These are phyloP conservation scores for Parasteatoda tepidariorum DNA, from an alignment of 1,140 invertebrate species.

Conservation along the genomic window DNA sequence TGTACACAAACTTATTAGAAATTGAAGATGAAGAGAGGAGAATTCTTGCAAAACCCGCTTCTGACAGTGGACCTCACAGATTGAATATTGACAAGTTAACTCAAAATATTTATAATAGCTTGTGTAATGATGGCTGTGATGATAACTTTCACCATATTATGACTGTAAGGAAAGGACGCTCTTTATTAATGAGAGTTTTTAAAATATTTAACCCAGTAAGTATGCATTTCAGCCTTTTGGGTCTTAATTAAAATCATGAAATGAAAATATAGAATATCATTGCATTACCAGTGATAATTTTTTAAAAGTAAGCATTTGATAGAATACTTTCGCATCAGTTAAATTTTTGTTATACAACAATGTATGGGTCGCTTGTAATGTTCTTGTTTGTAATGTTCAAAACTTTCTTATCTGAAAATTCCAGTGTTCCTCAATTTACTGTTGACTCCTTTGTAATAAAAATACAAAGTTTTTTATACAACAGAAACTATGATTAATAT, in stretches of 20 bases:
- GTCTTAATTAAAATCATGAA: neutral
- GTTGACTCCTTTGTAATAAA: too few relatives aligned
- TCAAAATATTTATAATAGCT: slow-evolving; percentile 59
- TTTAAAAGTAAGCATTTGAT: too few relatives aligned
- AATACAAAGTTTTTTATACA: too few relatives aligned
- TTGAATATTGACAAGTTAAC: slow-evolving; percentile 49
- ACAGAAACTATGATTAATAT: too few relatives aligned
- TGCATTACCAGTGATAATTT: too few relatives aligned
- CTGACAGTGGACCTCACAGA: slow-evolving; percentile 51
- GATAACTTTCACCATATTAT: slow-evolving; percentile 49
- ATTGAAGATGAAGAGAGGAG: slow-evolving; percentile 71
- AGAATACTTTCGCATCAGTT: too few relatives aligned
- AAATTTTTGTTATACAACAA: too few relatives aligned
- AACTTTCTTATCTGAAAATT: too few relatives aligned
- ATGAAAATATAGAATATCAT: neutral
- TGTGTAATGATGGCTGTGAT: slow-evolving; percentile 34
- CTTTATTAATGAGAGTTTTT: slow-evolving; percentile 52
- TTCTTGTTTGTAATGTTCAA: too few relatives aligned
- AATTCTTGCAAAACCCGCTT: slow-evolving; percentile 62
- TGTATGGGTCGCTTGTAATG: too few relatives aligned
- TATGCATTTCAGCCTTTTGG: neutral
- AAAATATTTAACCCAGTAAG: slow-evolving; percentile 44
- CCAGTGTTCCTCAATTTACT: too few relatives aligned
- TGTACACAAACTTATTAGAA: slow-evolving; percentile 61
- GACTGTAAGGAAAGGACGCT: slow-evolving; percentile 57